Percentiles rank a stretch among this genome's conserved stretches.
Evolutionary conservation across 53 echinoderm and acorn worm genomes (phyloP).

Genomic region (Pentamera pediparva): DNA sequence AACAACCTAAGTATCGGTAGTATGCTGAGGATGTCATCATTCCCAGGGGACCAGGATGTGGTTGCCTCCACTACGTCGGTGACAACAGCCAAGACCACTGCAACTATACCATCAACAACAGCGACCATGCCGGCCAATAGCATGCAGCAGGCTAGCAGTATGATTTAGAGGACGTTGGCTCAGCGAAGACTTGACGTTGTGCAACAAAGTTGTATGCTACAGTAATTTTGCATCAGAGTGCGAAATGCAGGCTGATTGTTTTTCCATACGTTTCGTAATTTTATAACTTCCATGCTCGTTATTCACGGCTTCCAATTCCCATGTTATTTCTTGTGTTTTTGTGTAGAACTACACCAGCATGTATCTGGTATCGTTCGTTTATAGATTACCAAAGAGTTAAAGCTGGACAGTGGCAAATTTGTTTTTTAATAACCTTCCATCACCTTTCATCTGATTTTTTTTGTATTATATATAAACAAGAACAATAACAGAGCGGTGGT

Average conservation of each 20-base stretch:
- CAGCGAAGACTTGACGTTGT: not conserved
- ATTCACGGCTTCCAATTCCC: not conserved
- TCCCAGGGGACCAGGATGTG: slow-evolving; percentile 8
- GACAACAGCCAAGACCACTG: not conserved
- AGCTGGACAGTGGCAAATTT: not conserved
- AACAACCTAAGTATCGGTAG: slow-evolving; percentile 13
- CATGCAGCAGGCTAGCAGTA: not conserved
- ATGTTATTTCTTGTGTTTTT: not conserved
- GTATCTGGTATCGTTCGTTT: not conserved
- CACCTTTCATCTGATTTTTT: not conserved
- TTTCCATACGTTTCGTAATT: not conserved
- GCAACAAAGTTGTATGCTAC: not conserved
- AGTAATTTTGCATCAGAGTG: not conserved
- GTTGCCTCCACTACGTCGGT: not conserved
- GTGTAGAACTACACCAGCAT: not conserved
- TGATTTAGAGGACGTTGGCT: not conserved
- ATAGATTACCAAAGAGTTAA: not conserved
- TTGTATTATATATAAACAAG: not conserved
- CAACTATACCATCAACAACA: no score
- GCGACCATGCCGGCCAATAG: not conserved
- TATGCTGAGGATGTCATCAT: slow-evolving; percentile 9
- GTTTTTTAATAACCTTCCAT: not conserved
- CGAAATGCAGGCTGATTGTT: not conserved
- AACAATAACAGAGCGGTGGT: not conserved
- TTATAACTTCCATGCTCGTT: not conserved